Evolutionary conservation across 2,888 invertebrate species (phyloP), one percentile per base, ranked within the genome.

Genomic region (Gastracanthus pulcherrimus): DNA sequence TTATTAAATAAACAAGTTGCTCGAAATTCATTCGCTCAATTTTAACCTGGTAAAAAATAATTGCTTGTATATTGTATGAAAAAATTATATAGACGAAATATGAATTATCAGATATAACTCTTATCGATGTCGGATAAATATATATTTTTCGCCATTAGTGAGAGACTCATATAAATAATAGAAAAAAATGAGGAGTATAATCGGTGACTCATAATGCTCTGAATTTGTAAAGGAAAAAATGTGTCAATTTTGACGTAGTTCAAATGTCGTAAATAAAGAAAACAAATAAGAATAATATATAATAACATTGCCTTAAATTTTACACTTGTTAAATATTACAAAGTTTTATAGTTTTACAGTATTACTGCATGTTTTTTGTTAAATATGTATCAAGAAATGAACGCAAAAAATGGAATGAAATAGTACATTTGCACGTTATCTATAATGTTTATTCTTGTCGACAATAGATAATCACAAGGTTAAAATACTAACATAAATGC

Each of bases 401-500:
- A 19, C 2, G 19, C 19, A 19, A 62, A 62, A 55, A 36, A 62
- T 11, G n/a, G 13, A 62, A 11, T 11, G 36, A 51, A 70, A 36
- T 51, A 51, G 31, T 70, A 19, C 70, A 71, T 34, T n/a, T 23
- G 41, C n/a, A 34, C 36, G 36, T 64, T 75, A 75, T 75, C 64
- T 19, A 7, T 11, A 16, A 11, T 36, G 67, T 48, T 62, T 77
- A 62, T 77, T 62, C 48, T 77, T 26, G 62, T 70, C 36, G 70
- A 45, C 58, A 60, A 26, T 48, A 48, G 77, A 70, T 77, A 77
- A 38, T 26, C 64, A 23, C 60, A 60, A 77, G 77, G 67, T 69
- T 69, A 69, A 41, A 45, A 69, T 60, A 48, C 62, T 62, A 34
- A 77, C 70, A 60, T 48, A 45, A 26, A 26, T 31, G n/a, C 60